These are phyloP conservation scores for Scaptomyza parva DNA, from an alignment of 2,888 invertebrate genomes.

Conservation along the genomic window DNA sequence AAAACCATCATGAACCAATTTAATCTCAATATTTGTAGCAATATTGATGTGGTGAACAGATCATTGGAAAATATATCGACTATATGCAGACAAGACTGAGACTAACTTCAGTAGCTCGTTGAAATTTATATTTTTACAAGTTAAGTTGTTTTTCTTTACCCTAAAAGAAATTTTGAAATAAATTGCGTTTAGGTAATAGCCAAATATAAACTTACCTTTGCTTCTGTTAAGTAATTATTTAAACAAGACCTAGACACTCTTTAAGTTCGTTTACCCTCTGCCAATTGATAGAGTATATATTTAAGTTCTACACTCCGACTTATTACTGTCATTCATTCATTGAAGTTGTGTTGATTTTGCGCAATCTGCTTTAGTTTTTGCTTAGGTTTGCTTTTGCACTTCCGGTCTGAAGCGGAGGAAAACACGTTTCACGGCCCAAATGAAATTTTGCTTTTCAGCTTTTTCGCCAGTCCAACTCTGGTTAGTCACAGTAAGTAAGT, in stretches of 20 bases:
- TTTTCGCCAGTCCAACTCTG: conserved; percentile 45
- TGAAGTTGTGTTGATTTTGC: conserved; percentile 30
- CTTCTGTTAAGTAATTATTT: no score
- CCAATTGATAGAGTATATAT: conserved; percentile 10
- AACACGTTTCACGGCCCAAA: conserved; percentile 68
- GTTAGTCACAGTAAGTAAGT: not conserved
- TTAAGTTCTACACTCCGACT: conserved; percentile 2
- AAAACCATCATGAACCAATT: no score
- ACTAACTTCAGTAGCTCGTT: no score
- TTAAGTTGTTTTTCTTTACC: no score
- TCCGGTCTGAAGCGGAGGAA: conserved; percentile 68
- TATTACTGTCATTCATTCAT: conserved; percentile 49
- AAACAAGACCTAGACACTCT: not conserved
- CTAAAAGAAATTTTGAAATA: no score
- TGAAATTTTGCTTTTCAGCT: conserved; percentile 58
- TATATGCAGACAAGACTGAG: no score
- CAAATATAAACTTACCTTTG: no score
- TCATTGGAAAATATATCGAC: no score
- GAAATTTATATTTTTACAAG: no score
- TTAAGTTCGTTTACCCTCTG: not conserved
- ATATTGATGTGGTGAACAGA: no score
- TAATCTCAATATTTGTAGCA: no score
- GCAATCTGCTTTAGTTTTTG: conserved; percentile 56
- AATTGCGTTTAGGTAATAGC: no score
- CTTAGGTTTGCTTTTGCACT: conserved; percentile 72